Conservation (phyloP, 2,888 invertebrate genomes). For the Orthonychiurus folsomi region DNA sequence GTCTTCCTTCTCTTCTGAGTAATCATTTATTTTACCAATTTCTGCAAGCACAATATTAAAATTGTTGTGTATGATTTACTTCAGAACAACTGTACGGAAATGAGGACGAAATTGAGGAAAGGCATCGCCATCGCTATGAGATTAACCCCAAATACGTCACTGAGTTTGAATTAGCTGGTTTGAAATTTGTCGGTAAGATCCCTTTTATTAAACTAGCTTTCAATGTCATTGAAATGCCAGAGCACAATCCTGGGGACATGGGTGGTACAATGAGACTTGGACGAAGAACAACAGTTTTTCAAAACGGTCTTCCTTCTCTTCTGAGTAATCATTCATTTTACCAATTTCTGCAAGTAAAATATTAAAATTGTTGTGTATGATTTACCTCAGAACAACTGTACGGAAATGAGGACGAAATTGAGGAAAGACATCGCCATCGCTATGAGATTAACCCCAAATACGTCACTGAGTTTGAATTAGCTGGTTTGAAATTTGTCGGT, state of each 20-base stretch:
- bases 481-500: constrained; percentile 83
- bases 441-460: constrained; percentile 94
- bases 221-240: constrained; percentile 92
- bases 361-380: constrained; percentile 5
- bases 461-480: constrained; percentile 64
- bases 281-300: constrained; percentile 77
- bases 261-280: constrained; percentile 98
- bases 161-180: constrained; percentile 67
- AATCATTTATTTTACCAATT: constrained; percentile 8
- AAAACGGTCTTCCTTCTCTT: constrained; percentile 44
- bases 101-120: constrained; percentile 72
- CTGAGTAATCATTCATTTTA: constrained; percentile 19
- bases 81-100: constrained; percentile 67
- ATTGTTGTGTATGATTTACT: constrained; percentile 4
- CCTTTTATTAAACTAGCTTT: constrained; percentile 56
- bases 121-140: constrained; percentile 95
- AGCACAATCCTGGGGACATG: constrained; percentile 83
- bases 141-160: constrained; percentile 82
- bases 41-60: neutral
- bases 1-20: constrained; percentile 39
- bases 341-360: too few relatives aligned
- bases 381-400: constrained; percentile 62
- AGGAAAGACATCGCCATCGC: constrained; percentile 92
- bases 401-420: constrained; percentile 64
- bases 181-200: constrained; percentile 78